These are phyloP conservation scores for Nemoura dubitans DNA, from an alignment of 2,888 invertebrate genomes.

Conservation along the genomic window DNA sequence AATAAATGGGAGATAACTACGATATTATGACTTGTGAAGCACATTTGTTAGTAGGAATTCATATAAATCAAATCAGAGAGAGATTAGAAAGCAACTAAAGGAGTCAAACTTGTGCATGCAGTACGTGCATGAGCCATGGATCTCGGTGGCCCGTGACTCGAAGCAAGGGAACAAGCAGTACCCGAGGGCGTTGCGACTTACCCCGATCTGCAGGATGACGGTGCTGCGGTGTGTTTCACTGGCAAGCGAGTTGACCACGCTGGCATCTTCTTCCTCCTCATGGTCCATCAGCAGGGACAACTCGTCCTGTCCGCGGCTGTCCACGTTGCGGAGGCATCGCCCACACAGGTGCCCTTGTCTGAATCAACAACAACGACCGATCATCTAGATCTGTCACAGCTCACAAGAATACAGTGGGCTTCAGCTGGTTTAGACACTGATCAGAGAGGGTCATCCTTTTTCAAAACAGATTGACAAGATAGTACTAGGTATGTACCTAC, in stretches of 20 bases:
- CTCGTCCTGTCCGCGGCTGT: constrained; percentile 63
- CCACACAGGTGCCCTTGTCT: constrained; percentile 86
- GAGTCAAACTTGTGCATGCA: neutral
- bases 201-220: constrained; percentile 52
- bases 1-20: constrained; percentile 19
- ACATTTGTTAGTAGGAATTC: neutral
- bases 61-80: neutral
- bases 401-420: no score
- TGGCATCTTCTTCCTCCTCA: constrained; percentile 75
- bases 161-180: no score
- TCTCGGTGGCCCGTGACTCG: no score
- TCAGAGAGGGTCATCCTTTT: no score
- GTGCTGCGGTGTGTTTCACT: constrained; percentile 54
- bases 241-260: constrained; percentile 54
- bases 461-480: neutral
- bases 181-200: constrained; percentile 31
- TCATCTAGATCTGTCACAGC: no score
- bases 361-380: constrained; percentile 52
- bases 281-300: constrained; percentile 71
- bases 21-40: neutral
- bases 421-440: no score
- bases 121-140: neutral
- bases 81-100: neutral
- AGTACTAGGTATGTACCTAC: no score
- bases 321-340: constrained; percentile 77